phyloP scores from a whole-genome alignment of 1,140 invertebrate genomes.

The Leptoteleia sp. region DNA sequence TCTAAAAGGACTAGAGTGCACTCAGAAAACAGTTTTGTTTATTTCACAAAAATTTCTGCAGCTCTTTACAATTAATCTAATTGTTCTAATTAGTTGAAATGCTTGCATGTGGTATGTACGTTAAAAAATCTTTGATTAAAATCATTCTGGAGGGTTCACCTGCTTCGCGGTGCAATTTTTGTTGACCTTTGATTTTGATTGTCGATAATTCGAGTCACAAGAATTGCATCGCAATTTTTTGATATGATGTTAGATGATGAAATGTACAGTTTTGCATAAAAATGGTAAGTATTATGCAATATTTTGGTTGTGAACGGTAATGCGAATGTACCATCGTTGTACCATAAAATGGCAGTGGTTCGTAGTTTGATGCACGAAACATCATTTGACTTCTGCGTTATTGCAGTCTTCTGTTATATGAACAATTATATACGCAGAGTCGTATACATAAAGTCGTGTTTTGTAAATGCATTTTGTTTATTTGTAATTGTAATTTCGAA shows the following conservation, averaged over 20 bases:
- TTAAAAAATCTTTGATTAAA: background rate
- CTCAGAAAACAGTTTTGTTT: conserved; percentile 67
- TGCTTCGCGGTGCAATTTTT: background rate
- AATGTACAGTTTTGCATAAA: too few relatives aligned
- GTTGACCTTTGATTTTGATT: background rate
- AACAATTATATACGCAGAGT: conserved; percentile 1
- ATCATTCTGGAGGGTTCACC: background rate
- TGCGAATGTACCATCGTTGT: background rate
- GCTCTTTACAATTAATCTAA: conserved; percentile 53
- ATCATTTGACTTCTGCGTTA: conserved; percentile 2
- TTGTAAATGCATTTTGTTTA: conserved; percentile 22
- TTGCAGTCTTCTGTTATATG: conserved; percentile 3
- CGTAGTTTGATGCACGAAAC: conserved; percentile 8
- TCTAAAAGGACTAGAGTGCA: conserved; percentile 70
- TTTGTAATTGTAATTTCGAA: too few relatives aligned
- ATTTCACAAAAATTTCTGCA: conserved; percentile 42
- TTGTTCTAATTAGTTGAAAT: conserved; percentile 41
- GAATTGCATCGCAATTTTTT: conserved; percentile 1
- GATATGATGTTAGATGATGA: too few relatives aligned
- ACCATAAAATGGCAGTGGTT: conserved; percentile 13
- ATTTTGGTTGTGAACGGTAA: too few relatives aligned
- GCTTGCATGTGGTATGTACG: conserved; percentile 5
- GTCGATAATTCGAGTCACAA: background rate
- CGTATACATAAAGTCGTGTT: conserved; percentile 11
- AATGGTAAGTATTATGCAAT: too few relatives aligned